These are phyloP conservation scores for Scaptomyza montana DNA, from an alignment of 1,140 invertebrate genomes.

Conservation along the genomic window DNA sequence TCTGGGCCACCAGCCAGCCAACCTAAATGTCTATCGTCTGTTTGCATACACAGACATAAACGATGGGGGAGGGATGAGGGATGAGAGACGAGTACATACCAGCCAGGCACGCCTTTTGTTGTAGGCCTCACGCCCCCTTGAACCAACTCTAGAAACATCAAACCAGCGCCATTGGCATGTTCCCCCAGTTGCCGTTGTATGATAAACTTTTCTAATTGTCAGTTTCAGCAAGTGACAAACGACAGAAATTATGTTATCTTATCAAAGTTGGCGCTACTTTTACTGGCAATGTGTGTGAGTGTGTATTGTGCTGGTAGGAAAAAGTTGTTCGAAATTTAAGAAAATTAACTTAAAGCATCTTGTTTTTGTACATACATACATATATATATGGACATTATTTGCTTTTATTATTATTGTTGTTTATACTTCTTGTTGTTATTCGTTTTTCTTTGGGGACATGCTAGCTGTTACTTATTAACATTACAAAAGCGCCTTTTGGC, in stretches of 20 bases:
- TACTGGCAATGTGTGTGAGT: conserved; percentile 35
- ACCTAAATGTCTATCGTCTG: conserved; percentile 57
- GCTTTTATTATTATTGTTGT: conserved; percentile 4
- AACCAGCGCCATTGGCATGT: conserved; percentile 12
- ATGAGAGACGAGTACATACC: too few relatives aligned
- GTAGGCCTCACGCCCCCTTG: conserved; percentile 26
- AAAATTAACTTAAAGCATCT: conserved; percentile 68
- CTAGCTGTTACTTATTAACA: conserved; percentile 68
- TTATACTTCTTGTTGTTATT: conserved; percentile 12
- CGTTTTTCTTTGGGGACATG: conserved; percentile 21
- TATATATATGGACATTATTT: conserved; percentile 24
- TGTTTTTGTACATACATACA: conserved; percentile 6
- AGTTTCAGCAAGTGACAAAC: conserved; percentile 81
- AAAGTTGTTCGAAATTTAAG: conserved; percentile 60
- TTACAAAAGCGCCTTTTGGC: conserved; percentile 70
- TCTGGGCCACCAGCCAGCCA: conserved; percentile 39
- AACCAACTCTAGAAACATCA: neutral
- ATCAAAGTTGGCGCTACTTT: conserved; percentile 76
- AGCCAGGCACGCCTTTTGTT: conserved; percentile 42
- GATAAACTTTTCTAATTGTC: conserved; percentile 82
- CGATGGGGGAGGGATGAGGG: conserved; percentile 16
- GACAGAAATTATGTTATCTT: conserved; percentile 82
- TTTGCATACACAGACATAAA: conserved; percentile 70
- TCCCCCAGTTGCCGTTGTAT: conserved; percentile 52
- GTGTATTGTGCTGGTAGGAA: conserved; percentile 42